Evolutionary conservation across 1,140 invertebrate species (phyloP).

Genomic region (Neodiprion lecontei): DNA sequence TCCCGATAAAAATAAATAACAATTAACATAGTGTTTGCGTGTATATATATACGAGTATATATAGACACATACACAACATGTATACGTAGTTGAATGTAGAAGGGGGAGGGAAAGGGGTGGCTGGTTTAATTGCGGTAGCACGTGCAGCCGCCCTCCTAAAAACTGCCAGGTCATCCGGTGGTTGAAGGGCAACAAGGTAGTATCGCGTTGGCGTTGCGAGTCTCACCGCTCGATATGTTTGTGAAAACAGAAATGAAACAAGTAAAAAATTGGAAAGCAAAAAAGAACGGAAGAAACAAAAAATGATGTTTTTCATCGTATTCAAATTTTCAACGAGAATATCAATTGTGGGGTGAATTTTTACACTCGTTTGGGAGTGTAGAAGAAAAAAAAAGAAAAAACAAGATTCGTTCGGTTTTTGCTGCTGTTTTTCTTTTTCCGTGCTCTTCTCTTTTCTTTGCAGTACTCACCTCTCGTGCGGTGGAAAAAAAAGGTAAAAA

Average conservation of each 20-base stretch:
- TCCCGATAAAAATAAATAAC: constrained; percentile 16
- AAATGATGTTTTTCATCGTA: no score
- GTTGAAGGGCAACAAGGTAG: background rate
- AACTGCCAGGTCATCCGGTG: constrained; percentile 18
- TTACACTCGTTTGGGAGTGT: no score
- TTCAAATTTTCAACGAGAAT: no score
- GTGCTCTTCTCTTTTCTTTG: no score
- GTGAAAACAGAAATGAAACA: background rate
- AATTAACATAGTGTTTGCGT: constrained; percentile 10
- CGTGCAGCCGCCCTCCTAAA: constrained; percentile 36
- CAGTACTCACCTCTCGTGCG: no score
- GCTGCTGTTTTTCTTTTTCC: no score
- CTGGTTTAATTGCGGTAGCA: constrained; percentile 43
- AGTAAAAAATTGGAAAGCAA: background rate
- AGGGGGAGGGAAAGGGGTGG: background rate
- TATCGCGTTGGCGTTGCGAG: background rate
- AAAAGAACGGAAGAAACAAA: background rate
- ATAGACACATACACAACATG: background rate
- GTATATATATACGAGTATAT: background rate
- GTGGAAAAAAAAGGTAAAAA: no score
- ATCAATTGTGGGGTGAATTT: no score
- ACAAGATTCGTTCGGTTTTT: no score
- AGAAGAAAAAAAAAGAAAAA: no score
- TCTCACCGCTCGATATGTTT: background rate
- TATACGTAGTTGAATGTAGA: background rate